Evolutionary conservation across 2,797 vertebrate genomes (phyloP).

Genomic region (Neomorphus geoffroyi): DNA sequence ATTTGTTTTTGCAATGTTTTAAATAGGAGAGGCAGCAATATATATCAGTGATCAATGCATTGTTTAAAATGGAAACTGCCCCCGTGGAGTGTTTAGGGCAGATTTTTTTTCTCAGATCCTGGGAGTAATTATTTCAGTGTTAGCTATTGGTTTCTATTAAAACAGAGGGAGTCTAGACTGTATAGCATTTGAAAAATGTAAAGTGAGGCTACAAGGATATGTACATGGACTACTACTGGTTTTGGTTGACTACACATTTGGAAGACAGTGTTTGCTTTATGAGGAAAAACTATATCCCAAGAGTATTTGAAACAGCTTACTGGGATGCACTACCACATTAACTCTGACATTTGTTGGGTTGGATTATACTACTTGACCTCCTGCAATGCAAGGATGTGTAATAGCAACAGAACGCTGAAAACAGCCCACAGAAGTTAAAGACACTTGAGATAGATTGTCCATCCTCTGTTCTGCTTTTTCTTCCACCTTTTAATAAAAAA

Average conservation of each 20-base stretch:
- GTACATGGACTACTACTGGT: not conserved
- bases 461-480: not conserved
- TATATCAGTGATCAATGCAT: not conserved
- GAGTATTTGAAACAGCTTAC: not conserved
- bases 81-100: not conserved
- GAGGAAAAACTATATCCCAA: not conserved
- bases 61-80: not conserved
- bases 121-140: not conserved
- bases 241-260: not conserved
- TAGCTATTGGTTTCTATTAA: not conserved
- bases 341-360: not conserved
- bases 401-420: not conserved
- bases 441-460: not conserved
- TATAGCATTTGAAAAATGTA: not conserved
- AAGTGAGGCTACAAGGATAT: not conserved
- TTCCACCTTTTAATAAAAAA: not conserved
- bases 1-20: not conserved
- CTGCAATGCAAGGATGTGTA: not conserved
- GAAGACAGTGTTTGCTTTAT: not conserved
- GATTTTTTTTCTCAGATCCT: not conserved
- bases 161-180: not conserved
- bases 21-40: not conserved
- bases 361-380: not conserved
- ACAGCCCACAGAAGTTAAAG: not conserved
- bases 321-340: not conserved